Conservation (phyloP, 1,140 invertebrate genomes). For the Scaptomyza hsui region DNA sequence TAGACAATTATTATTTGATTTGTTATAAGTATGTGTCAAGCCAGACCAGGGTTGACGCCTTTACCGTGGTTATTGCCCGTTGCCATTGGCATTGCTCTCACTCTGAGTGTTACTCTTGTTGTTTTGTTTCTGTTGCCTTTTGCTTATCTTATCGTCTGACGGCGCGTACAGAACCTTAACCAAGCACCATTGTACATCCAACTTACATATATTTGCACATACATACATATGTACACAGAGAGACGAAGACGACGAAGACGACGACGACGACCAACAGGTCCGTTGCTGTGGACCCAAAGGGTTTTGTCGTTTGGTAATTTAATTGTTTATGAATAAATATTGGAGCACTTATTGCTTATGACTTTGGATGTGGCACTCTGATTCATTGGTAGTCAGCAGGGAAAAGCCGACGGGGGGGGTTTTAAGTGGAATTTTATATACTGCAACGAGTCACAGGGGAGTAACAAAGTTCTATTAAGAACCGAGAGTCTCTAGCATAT, state of each 20-base stretch:
- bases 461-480: not conserved
- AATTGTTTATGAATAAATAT: conserved; percentile 71
- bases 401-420: not conserved
- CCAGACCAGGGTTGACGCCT: not conserved
- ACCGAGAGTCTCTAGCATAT: no score
- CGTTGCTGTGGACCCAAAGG: not conserved
- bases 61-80: not conserved
- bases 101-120: not conserved
- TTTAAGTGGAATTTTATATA: not conserved
- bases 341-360: conserved; percentile 9
- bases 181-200: no score
- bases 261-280: conserved; percentile 1
- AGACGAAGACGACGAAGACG: not conserved
- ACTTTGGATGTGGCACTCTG: not conserved
- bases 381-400: conserved; percentile 1
- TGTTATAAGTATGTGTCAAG: not conserved
- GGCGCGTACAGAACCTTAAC: not conserved
- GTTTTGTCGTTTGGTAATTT: conserved; percentile 3
- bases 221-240: not conserved
- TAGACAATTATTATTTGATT: not conserved
- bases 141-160: conserved; percentile 9
- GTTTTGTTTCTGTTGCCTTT: not conserved
- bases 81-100: conserved; percentile 4
- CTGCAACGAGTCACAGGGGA: not conserved
- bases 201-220: no score